Conservation (phyloP, 64 coral and sea anemone genomes). For the Pocillopora verrucosa region DNA sequence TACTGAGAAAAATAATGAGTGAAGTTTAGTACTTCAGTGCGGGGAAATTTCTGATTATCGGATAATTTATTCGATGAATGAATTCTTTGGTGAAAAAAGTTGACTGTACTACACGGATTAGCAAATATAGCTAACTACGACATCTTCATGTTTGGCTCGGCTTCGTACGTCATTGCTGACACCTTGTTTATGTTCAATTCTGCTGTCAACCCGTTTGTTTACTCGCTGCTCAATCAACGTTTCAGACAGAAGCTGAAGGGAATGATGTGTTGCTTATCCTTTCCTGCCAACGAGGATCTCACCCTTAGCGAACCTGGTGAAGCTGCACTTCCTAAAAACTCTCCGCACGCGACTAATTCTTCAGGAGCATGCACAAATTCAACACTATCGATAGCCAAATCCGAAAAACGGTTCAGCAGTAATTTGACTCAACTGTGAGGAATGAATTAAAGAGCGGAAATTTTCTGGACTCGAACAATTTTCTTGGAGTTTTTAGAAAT, state of each 20-base stretch:
- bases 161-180: constrained; percentile 22
- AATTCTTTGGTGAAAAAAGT: too few relatives aligned
- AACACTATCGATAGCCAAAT: neutral
- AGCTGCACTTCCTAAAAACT: neutral
- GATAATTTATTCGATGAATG: too few relatives aligned
- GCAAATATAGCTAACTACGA: neutral
- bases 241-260: constrained; percentile 29
- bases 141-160: neutral
- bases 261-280: neutral
- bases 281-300: neutral
- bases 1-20: too few relatives aligned
- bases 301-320: neutral
- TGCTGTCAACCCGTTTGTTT: constrained; percentile 45
- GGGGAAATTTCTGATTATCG: too few relatives aligned
- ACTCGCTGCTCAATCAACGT: constrained; percentile 14
- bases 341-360: neutral
- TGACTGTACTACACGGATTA: too few relatives aligned
- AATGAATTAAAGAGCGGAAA: too few relatives aligned
- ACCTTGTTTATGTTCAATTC: constrained; percentile 47
- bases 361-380: neutral
- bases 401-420: neutral
- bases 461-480: too few relatives aligned
- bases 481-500: too few relatives aligned
- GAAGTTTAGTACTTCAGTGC: too few relatives aligned
- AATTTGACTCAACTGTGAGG: neutral